Base-by-base conservation (phyloP, 2,888 invertebrate genomes). In the Ypsolopha sequella region DNA sequence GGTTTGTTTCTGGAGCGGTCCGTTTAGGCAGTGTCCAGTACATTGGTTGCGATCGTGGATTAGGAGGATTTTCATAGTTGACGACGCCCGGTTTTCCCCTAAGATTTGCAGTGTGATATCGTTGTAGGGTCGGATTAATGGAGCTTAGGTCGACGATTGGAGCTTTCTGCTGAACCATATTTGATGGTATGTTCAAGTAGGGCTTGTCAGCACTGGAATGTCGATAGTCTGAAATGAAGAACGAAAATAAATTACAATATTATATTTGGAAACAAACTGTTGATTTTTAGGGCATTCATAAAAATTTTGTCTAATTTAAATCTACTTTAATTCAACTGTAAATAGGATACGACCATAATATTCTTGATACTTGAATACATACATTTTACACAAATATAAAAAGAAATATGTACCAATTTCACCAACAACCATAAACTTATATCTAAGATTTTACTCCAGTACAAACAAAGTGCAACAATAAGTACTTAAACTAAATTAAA, bases 21-120 rank as follows among this genome's bases (percentile, higher is more conserved):
- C 71, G 66, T 64, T 82, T 85, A 48, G 90, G 90, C 57, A 90
- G 80, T 11, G 90, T 90, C 89, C 90, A 90, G 66, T 88, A 90
- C 59, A 88, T 79, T 8, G 88, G 70, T 72, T 85, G 64, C 57
- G 58, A 66, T 59, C 65, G 68, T 48, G 60, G 54, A 52, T 54
- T 62, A 41, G 66, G 54, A 41, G 68, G 56, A 58, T 70, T 73
- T 54, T 77, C 68, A 56, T 80, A 76, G 60, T 76, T 74, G 51
- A 77, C 57, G 46, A 73, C 60, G 52, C 75, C 78, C 56, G 80
- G 80, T 61, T 62, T 68, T n/a, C 78, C 78, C 43, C 72, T 76
- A 33, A 79, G 66, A 55, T 80, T 74, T 36, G 80, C 80, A 6
- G 76, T 76, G 57, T 76, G 72, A 47, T 70, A 64, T 54, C 70